Base-by-base conservation (phyloP, 2,888 invertebrate genomes). In the Eupithecia subumbrata region DNA sequence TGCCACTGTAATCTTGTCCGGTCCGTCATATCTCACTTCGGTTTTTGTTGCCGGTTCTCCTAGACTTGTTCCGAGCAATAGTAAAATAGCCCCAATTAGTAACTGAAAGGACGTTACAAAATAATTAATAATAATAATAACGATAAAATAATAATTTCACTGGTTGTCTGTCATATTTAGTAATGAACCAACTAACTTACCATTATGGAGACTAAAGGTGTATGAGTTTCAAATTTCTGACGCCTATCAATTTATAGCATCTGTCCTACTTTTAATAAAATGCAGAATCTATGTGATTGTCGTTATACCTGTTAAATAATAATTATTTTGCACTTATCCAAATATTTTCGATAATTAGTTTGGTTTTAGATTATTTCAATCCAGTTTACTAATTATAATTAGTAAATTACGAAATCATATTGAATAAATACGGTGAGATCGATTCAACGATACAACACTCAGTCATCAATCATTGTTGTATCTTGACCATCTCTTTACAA, bases 41-140 rank as follows among this genome's bases (percentile, higher is more conserved):
- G 83, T 78, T 52, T 81, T 77, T 66, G 80, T 78, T 4, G 77
- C 77, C 11, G 78, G 70, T 18, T 76, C 45, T 71, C 81, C 72
- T 22, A 80, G 69, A 37, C 68, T 73, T 75, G 82, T 81, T 79
- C 85, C 87, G 25, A 86, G 75, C 11, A 87, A 76, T 71, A 87
- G 80, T 75, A 87, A 69, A 60, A 85, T 45, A 45, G 80, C 37
- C 71, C 78, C 81, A 18, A 81, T 78, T 7, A 74, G 40, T 70
- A 82, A 79, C 88, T 88, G 84, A 30, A 86, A 86, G 30, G 22
- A 25, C 4, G 9, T 22, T n/a, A 74, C 67, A 77, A 48, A 69
- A 63, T n/a, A 34, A 25, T 63, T 68, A 8, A 37, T 71, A 34
- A 56, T 25, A 12, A 71, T 67, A 40, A 37, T 30, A 63, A 5